Evolutionary conservation across 2,888 invertebrate species (phyloP).

Genomic region (Epinotia bilunana): DNA sequence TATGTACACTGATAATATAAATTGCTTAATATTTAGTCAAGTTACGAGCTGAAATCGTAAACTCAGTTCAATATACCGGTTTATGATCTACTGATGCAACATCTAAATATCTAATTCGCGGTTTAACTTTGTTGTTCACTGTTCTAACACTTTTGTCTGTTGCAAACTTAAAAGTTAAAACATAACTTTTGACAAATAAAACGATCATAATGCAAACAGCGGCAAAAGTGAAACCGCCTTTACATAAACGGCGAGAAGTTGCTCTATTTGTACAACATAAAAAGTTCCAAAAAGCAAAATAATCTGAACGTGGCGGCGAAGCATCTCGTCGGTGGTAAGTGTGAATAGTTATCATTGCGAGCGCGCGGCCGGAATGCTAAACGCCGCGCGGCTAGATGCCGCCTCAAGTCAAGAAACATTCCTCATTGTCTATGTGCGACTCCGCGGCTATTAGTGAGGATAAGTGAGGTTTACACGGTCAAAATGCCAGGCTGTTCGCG

Average conservation of each 20-base stretch:
- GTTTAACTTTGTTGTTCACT: conserved; percentile 21
- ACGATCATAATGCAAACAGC: conserved; percentile 9
- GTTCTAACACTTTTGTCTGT: neutral
- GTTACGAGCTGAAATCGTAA: conserved; percentile 13
- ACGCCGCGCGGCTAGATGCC: conserved; percentile 33
- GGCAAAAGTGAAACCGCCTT: conserved; percentile 42
- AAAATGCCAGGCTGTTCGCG: conserved; percentile 31
- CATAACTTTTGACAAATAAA: conserved; percentile 10
- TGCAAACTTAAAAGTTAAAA: conserved; percentile 2
- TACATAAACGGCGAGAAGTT: conserved; percentile 31
- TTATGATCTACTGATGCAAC: conserved; percentile 26
- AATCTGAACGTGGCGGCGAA: conserved; percentile 29
- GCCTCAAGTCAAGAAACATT: conserved; percentile 38
- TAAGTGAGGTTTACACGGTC: conserved; percentile 42
- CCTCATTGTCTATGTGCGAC: conserved; percentile 40
- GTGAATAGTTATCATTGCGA: conserved; percentile 43
- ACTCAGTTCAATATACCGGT: conserved; percentile 2
- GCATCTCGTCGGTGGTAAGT: conserved; percentile 33
- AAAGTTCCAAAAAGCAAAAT: conserved; percentile 41
- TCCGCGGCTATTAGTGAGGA: conserved; percentile 38
- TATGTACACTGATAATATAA: neutral
- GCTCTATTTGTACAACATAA: conserved; percentile 43
- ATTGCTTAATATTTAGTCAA: conserved; percentile 33
- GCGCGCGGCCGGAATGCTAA: conserved; percentile 39
- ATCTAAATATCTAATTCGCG: conserved; percentile 25